Conservation (phyloP, 2,113 vertebrate genomes). For the Stictonetta naevosa region DNA sequence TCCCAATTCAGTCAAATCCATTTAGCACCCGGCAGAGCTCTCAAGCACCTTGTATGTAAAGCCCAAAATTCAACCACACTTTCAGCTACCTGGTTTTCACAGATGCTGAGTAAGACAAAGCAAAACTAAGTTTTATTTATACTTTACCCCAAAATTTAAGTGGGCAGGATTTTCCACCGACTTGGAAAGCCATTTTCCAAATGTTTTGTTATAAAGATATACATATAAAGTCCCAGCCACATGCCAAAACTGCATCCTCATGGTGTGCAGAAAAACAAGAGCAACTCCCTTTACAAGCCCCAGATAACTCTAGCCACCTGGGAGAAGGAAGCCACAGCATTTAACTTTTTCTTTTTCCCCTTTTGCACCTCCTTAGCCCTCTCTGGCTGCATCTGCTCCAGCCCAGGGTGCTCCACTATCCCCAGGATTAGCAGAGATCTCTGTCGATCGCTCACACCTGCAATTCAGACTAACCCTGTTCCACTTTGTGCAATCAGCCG, state of each 20-base stretch:
- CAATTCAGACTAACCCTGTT: constrained; percentile 78
- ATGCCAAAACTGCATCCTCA: neutral
- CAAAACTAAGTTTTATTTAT: neutral
- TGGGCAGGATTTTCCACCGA: neutral
- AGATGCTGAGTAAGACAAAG: neutral
- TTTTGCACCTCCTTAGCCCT: constrained; percentile 52
- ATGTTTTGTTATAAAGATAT: neutral
- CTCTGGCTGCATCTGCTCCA: constrained; percentile 57
- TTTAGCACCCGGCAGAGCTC: neutral
- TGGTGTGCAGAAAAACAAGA: neutral
- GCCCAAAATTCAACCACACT: neutral
- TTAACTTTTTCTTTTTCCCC: neutral
- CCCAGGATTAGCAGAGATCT: constrained; percentile 89
- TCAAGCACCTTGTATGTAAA: neutral
- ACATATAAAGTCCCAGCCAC: neutral
- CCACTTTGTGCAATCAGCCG: constrained; percentile 88
- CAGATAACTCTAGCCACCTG: constrained; percentile 20
- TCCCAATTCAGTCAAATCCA: neutral
- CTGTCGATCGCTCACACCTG: constrained; percentile 90
- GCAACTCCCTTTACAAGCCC: neutral
- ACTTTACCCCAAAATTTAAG: neutral
- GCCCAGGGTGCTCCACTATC: constrained; percentile 70
- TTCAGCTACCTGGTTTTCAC: neutral
- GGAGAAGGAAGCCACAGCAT: neutral
- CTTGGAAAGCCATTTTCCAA: neutral